A percentile compares a stretch with the other conserved stretches of the same genome.
Conservation (phyloP, 1,140 invertebrate genomes). For the Brachionus manjavacas region DNA sequence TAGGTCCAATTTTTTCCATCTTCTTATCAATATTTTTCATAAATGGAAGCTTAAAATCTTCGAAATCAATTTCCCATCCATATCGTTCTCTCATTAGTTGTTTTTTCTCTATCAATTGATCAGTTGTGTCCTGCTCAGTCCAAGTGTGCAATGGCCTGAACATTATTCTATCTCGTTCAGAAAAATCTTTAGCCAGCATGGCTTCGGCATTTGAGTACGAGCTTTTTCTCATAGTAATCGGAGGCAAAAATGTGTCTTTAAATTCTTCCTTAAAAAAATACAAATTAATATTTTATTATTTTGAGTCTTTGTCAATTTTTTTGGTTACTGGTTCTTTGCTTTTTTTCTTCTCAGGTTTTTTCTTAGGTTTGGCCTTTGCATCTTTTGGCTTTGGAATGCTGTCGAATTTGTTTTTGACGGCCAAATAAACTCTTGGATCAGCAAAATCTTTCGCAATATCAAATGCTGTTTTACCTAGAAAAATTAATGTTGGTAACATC, state of each 20-base stretch:
- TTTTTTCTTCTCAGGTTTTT: constrained; percentile 45
- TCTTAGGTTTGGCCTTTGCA: constrained; percentile 48
- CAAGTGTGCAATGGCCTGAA: constrained; percentile 51
- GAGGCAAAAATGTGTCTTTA: constrained; percentile 14
- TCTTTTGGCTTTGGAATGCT: constrained; percentile 48
- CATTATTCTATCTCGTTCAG: constrained; percentile 53
- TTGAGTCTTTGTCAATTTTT: background rate
- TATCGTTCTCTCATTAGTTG: constrained; percentile 15
- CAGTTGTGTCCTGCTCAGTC: constrained; percentile 52
- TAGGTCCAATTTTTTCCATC: constrained; percentile 43
- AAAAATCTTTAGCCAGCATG: constrained; percentile 51
- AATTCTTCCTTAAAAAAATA: background rate
- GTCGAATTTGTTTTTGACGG: constrained; percentile 54
- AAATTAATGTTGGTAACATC: too few relatives aligned
- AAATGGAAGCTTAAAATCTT: constrained; percentile 58
- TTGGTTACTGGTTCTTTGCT: constrained; percentile 44
- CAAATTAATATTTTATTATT: background rate
- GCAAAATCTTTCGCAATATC: constrained; percentile 53
- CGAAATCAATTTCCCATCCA: constrained; percentile 57
- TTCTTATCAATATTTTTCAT: constrained; percentile 50
- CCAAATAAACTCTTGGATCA: constrained; percentile 51
- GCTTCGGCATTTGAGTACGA: constrained; percentile 51
- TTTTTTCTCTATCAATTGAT: constrained; percentile 48
- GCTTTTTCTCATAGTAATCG: constrained; percentile 49
- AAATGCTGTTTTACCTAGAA: constrained; percentile 48